Evolutionary conservation across 1,140 invertebrate genomes (phyloP), one percentile per base, ranked within the genome.

Genomic region (Bombus sylvicola): DNA sequence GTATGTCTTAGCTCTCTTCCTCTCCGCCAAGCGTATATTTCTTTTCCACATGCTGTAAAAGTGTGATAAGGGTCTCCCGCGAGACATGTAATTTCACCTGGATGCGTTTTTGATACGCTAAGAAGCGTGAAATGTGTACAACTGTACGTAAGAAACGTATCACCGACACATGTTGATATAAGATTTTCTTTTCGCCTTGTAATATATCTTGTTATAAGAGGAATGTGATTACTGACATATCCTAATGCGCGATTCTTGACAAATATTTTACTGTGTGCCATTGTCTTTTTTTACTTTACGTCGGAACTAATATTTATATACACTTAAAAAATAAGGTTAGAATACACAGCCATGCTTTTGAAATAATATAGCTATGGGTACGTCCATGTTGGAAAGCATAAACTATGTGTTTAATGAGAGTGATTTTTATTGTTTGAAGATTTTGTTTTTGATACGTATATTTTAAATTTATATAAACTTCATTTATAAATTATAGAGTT

Each of bases 141-240:
- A 53, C 97, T 98, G 93, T 99, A 99, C 0, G 98, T 98, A 92
- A 99, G 98, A 94, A 99, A 99, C 75, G 97, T 96, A 93, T 97
- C 97, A 15, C 98, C 98, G 59, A 99, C 97, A 93, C 97, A 98
- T 18, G 98, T 99, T 64, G 98, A 97, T 34, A 99, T 96, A 37
- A 99, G 95, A 92, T 98, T 98, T 95, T 99, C 98, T 91, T 98
- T 97, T 86, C 98, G 96, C 87, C 96, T 96, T 92, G 97, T 96
- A 77, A 99, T 98, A 94, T 98, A 99, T 86, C 98, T 96, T 15
- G 98, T 97, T 69, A 97, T 96, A 64, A 98, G 96, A 9, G 98
- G 98, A 88, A 99, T 96, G 88, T 98, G 97, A 95, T 99, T 99
- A 94, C 98, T 98, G n/a, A 99, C 98, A 96, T 98, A 98, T 90